Conservation (phyloP, 2,797 vertebrate species). For the Channa striata region DNA sequence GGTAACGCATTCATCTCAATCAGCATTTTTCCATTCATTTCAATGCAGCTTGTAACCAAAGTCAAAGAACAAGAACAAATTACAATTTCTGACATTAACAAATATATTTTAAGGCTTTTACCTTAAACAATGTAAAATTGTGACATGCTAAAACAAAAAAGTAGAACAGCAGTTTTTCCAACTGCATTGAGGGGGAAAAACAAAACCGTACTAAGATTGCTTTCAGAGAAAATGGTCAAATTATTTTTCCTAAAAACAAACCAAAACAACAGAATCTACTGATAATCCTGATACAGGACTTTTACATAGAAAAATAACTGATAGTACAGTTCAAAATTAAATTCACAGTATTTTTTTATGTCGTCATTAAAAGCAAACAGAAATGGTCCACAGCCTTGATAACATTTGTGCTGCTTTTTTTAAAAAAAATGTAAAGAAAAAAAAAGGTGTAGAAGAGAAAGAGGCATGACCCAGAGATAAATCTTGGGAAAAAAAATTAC, state of each 20-base stretch:
- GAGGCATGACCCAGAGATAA: conserved; percentile 31
- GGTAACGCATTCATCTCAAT: conserved; percentile 32
- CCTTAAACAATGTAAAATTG: conserved; percentile 96
- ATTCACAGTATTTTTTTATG: conserved; percentile 95
- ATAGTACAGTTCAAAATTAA: conserved; percentile 98
- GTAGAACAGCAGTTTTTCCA: conserved; percentile 83
- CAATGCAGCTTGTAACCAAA: conserved; percentile 66
- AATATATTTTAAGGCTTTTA: conserved; percentile 87
- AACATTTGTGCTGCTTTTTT: conserved; percentile 45
- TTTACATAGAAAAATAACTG: conserved; percentile 88
- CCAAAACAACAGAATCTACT: conserved; percentile 72
- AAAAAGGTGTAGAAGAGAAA: conserved; percentile 11
- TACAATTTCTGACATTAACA: conserved; percentile 84
- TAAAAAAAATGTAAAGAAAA: conserved; percentile 29
- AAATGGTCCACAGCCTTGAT: conserved; percentile 75
- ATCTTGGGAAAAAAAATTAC: conserved; percentile 57
- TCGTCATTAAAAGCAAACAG: conserved; percentile 70
- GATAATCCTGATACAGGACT: conserved; percentile 98
- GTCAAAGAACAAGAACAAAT: conserved; percentile 66
- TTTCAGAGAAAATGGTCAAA: conserved; percentile 89
- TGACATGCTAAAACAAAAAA: conserved; percentile 94
- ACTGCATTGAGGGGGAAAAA: conserved; percentile 83
- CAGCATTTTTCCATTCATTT: conserved; percentile 51
- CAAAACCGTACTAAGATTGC: conserved; percentile 66
- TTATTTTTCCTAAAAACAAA: conserved; percentile 82